Percentiles rank a stretch among this genome's conserved stretches.
phyloP scores from a whole-genome alignment of 2,113 vertebrate genomes.

The Camelus dromedarius region DNA sequence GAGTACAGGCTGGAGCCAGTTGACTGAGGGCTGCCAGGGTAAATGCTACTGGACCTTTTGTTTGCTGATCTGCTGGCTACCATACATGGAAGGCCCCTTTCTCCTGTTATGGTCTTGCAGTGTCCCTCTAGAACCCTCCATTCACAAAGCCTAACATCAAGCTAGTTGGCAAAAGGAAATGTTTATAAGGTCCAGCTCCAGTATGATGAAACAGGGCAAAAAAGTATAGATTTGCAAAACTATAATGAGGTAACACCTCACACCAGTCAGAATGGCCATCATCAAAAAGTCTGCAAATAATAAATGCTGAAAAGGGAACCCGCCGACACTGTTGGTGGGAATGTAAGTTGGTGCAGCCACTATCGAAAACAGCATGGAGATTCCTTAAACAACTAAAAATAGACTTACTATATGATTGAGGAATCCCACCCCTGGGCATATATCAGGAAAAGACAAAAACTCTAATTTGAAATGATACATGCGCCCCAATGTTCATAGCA shows the following conservation, averaged over 20 bases:
- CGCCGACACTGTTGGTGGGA: background rate
- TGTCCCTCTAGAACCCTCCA: background rate
- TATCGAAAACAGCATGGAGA: background rate
- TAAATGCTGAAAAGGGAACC: background rate
- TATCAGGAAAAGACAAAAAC: background rate
- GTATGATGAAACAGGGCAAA: background rate
- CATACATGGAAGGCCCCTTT: background rate
- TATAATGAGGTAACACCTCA: background rate
- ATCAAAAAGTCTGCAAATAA: background rate
- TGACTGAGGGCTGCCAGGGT: no score
- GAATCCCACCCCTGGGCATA: background rate
- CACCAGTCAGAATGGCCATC: background rate
- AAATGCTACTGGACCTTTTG: background rate
- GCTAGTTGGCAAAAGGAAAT: background rate
- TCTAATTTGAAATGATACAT: background rate
- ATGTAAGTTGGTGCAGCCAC: background rate
- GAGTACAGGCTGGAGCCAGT: background rate
- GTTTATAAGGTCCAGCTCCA: background rate
- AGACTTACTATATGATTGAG: background rate
- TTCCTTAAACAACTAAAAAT: background rate
- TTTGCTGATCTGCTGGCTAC: background rate
- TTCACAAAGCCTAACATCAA: background rate
- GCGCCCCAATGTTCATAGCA: background rate
- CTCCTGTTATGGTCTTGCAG: background rate
- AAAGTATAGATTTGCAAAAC: background rate